Evolutionary conservation across 2,113 vertebrate genomes (phyloP), one percentile per base, ranked within the genome.

Genomic region (Cyprinodon tularosa): DNA sequence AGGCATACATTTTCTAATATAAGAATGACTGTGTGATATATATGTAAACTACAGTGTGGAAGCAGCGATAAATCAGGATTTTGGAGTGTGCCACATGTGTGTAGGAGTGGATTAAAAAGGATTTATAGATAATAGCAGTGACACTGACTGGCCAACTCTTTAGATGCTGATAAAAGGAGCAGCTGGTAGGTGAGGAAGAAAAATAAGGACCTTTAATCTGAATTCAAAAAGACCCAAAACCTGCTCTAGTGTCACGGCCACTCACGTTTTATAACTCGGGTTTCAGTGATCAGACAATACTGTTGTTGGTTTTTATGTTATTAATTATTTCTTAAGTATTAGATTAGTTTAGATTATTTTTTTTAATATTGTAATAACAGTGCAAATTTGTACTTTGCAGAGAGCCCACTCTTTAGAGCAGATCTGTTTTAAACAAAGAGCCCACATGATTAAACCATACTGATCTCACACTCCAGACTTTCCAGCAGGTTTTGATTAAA

Each of bases 151-250:
- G 72, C 59, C 72, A 17, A 82, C 50, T 62, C 63, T 71, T 69
- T 72, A 67, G 14, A 68, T 13, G 7, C 4, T 74, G 62, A 84
- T 53, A 77, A 62, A 77, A 62, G 22, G 45, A 81, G 53, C 68
- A 76, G 70, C 80, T 79, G 78, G 64, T 62, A 72, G 76, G 66
- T 50, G 36, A 66, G 68, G 66, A 63, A 48, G 20, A 64, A 64
- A 14, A 53, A 72, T 71, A 73, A 65, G 44, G 63, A 76, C 65
- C 38, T 81, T 62, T 77, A 71, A 62, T 66, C 17, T 80, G 83
- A 29, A 76, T 71, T 72, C 48, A 70, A 72, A 74, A 62, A 67
- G 62, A 63, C 44, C 9, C 36, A 17, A 37, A 47, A 5, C 42
- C 64, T 45, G 20, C 42, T 13, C 13, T n/a, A 4, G 22, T 66